Evolutionary conservation across 2,888 invertebrate species (phyloP), one percentile per base, ranked within the genome.

Genomic region (Erebia aethiops): DNA sequence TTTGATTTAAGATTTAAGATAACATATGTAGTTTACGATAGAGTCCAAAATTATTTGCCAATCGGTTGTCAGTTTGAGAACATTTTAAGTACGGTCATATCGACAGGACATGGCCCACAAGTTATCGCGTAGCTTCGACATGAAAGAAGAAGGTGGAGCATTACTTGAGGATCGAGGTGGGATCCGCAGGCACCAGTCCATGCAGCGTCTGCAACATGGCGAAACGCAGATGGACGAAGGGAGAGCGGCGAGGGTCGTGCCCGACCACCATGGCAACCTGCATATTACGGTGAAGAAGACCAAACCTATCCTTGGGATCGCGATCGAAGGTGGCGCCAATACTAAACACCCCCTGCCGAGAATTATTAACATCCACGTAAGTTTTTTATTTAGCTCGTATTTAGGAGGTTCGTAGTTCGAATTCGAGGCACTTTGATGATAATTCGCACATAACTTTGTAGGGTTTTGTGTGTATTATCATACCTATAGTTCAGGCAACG

Each of bases 291-390:
- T 99, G 78, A 97, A 97, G 91, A 99, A 99, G 94, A 97, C 97
- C 69, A 98, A 98, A 91, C 97, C 98, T 64, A 98, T 98, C 83
- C 95, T 99, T 81, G 99, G 99, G 78, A 98, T 99, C 84, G 99
- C 98, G 76, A 99, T 99, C 83, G 99, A 99, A 93, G 99, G 99
- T 74, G 99, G 99, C 75, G 97, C 98, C 81, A 98, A 99, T 90
- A 99, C 99, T 61, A 97, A 97, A 85, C 98, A 99, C 91, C 97
- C 98, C 70, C 94, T 98, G 83, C 99, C 99, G 68, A 95, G 98
- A 86, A 98, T 99, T 84, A 98, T 99, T 84, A 98, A 98, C 90
- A 98, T 99, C 86, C 98, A 98, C 91, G 99, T 98, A 90, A 95
- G 96, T 84, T 63, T 52, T 18, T 2, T 10, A 18, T 16, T 57